Conservation (phyloP, 2,888 invertebrate species). For the Cartodere bifasciata region DNA sequence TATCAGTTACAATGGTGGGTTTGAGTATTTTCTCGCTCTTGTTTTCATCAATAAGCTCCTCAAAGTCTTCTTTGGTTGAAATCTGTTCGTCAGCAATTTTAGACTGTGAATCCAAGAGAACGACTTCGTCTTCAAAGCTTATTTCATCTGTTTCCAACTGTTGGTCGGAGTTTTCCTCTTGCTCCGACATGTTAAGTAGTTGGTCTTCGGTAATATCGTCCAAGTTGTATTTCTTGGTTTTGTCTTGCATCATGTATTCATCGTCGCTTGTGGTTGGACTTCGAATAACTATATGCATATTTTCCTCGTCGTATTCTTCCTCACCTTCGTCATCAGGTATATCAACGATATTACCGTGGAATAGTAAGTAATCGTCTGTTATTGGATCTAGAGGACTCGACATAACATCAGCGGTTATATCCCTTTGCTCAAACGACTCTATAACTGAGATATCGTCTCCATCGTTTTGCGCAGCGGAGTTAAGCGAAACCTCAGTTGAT, state of each 20-base stretch:
- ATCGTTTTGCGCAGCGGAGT: conserved; percentile 44
- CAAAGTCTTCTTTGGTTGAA: conserved; percentile 53
- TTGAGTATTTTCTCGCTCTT: conserved; percentile 38
- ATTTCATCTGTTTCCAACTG: conserved; percentile 38
- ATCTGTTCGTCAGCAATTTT: conserved; percentile 52
- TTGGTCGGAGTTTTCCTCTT: conserved; percentile 41
- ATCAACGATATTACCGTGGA: conserved; percentile 48
- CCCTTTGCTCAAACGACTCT: conserved; percentile 41
- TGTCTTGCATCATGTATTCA: conserved; percentile 32
- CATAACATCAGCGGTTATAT: conserved; percentile 41
- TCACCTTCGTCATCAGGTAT: conserved; percentile 34
- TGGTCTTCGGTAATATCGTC: conserved; percentile 33
- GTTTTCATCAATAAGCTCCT: conserved; percentile 50
- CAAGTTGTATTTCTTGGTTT: conserved; percentile 29
- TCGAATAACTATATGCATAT: conserved; percentile 29
- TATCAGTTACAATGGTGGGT: conserved; percentile 27
- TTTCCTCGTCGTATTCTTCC: conserved; percentile 25
- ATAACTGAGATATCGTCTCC: conserved; percentile 45
- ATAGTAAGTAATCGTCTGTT: conserved; percentile 50
- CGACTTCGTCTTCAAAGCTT: conserved; percentile 40
- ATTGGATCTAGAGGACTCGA: conserved; percentile 47
- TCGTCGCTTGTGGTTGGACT: conserved; percentile 35
- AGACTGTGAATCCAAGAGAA: conserved; percentile 45
- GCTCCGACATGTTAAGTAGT: conserved; percentile 35
- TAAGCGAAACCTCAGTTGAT: conserved; percentile 44